Base-by-base conservation (phyloP, 2,113 vertebrate species). In the Corvus moneduloides region DNA sequence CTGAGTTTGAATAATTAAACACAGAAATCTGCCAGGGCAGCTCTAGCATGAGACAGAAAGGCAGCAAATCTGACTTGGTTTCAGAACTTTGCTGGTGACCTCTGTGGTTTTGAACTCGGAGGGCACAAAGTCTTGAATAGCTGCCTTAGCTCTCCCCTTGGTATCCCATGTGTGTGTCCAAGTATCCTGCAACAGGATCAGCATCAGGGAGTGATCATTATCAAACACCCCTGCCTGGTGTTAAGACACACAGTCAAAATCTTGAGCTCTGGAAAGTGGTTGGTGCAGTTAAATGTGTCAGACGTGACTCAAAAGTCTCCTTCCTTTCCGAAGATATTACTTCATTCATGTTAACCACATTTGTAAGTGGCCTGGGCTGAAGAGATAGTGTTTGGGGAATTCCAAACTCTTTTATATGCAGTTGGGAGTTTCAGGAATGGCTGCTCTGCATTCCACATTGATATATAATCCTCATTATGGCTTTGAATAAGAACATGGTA, bases 251-350 rank as follows among this genome's bases (percentile, higher is more conserved):
- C 59, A 89, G 87, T 92, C 66, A 75, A 95, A 97, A 87, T 41
- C 72, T 75, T 76, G 79, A 88, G 94, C 89, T 92, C 55, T 76
- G 87, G 93, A 94, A 97, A 95, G 84, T 66, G 85, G 75, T 93
- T 66, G 76, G 74, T 94, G 89, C 69, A 95, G 88, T 96, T 97
- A 97, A 97, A 97, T 98, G 96, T 97, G 97, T 97, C 95, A 98
- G 97, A 97, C 94, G 66, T 98, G 97, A 98, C 96, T 98, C 97
- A 97, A 94, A 94, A 93, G 91, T 96, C 95, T 97, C 96, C 93
- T 96, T 96, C 94, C 95, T 93, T 94, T 97, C 92, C 1, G 76
- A 96, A 97, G 91, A 96, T 97, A 96, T 97, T 95, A 96, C 96
- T 97, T 96, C 95, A 97, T 97, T 98, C 94, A 95, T 89, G 87